Percentiles rank a stretch among this genome's conserved stretches.
Evolutionary conservation across 2,888 invertebrate genomes (phyloP).

Genomic region (Apeira syringaria): DNA sequence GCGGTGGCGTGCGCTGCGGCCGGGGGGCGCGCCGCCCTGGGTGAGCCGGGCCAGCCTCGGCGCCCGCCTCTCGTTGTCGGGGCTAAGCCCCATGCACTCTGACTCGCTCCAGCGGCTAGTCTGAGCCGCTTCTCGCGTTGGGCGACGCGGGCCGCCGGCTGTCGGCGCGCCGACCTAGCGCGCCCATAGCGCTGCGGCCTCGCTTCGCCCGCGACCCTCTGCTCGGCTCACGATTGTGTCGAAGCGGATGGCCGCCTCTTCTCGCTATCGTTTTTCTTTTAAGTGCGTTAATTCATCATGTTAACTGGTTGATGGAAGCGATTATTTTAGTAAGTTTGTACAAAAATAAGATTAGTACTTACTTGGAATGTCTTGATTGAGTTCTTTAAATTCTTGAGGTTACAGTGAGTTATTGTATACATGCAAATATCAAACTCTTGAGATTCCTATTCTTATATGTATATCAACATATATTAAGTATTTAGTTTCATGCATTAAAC

Average conservation of each 20-base stretch:
- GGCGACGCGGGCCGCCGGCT: conserved; percentile 23
- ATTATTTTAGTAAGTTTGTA: conserved; percentile 66
- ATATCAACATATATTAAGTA: too few species aligned
- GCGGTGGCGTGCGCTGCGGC: conserved; percentile 76
- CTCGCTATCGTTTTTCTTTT: conserved; percentile 60
- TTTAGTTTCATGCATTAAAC: too few species aligned
- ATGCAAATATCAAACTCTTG: too few species aligned
- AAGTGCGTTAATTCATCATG: conserved; percentile 47
- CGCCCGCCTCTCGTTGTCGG: conserved; percentile 53
- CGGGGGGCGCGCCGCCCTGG: conserved; percentile 57
- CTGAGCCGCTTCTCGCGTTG: conserved; percentile 75
- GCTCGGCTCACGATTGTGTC: conserved; percentile 50
- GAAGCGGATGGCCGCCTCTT: conserved; percentile 48
- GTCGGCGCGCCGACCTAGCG: conserved; percentile 23
- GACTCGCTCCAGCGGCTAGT: conserved; percentile 67
- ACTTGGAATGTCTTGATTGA: conserved; percentile 36
- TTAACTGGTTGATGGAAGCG: conserved; percentile 42
- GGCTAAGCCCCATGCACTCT: conserved; percentile 65
- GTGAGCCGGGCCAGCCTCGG: conserved; percentile 41
- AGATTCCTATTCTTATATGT: too few species aligned
- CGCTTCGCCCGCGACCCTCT: conserved; percentile 35
- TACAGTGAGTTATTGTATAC: conserved; percentile 1
- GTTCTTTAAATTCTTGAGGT: conserved; percentile 15
- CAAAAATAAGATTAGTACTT: conserved; percentile 47
- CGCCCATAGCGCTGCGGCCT: conserved; percentile 28